Evolutionary conservation across 2,113 vertebrate species (phyloP).

Genomic region (Laticauda colubrina): DNA sequence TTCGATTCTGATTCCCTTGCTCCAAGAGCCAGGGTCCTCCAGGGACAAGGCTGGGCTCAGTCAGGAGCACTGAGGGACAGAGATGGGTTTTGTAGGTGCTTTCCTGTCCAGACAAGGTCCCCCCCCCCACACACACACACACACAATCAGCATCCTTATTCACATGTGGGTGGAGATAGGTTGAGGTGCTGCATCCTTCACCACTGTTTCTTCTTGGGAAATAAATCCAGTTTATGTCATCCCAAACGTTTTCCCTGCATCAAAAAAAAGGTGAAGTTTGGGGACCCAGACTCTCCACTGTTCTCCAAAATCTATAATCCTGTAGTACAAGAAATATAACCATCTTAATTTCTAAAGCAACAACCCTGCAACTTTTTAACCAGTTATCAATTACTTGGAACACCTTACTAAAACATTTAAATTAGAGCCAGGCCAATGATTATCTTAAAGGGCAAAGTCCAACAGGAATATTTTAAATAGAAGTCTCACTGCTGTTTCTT

Average conservation of each 20-base stretch:
- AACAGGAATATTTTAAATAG: background rate
- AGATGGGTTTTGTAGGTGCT: background rate
- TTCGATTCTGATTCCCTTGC: background rate
- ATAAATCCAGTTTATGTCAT: background rate
- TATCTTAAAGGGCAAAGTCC: background rate
- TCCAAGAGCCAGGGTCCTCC: too few relatives aligned
- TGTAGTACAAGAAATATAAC: background rate
- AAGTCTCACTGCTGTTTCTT: background rate
- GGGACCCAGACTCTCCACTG: background rate
- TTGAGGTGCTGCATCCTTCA: background rate
- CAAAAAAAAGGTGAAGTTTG: background rate
- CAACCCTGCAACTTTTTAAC: background rate
- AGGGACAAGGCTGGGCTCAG: background rate
- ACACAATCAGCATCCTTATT: background rate
- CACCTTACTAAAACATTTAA: background rate
- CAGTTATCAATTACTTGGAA: background rate
- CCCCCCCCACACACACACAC: too few relatives aligned
- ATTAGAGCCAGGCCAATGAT: background rate
- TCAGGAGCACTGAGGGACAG: background rate
- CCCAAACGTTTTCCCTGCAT: background rate
- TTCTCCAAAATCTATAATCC: background rate
- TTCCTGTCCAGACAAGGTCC: background rate
- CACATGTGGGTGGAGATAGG: background rate
- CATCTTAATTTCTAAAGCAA: background rate
- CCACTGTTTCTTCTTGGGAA: background rate